Base-by-base conservation (phyloP, 2,113 vertebrate species). In the Neopipo cinnamomea region DNA sequence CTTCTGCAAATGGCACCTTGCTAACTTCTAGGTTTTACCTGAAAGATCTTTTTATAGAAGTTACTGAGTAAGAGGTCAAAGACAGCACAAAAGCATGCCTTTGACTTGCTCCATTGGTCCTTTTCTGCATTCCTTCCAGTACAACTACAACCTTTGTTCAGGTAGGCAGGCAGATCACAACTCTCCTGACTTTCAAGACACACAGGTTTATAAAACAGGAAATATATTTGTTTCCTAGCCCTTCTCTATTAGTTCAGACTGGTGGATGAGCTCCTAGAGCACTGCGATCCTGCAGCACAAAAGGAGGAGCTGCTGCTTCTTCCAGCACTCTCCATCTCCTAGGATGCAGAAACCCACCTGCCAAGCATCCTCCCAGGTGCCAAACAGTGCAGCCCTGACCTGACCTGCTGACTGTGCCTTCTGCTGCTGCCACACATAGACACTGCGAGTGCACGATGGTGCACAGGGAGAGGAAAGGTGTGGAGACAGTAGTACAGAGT, bases 361-460 rank as follows among this genome's bases (percentile, higher is more conserved):
- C 15, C 49, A 59, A 21, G 39, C 30, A 52, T 27, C 41, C 22
- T 75, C 27, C n/a, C 39, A 31, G n/a, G 23, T 59, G 33, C 25
- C 15, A 6, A 9, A 25, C 11, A 31, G 55, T 3, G 42, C 55
- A 63, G 70, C 1, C 8, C 46, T 55, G 23, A 28, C 8, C 46
- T 42, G 21, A n/a, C 31, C 52, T 27, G 42, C 12, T 11, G 8
- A 3, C 52, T 53, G n/a, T 41, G 66, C 39, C n/a, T 52, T 37
- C 41, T 71, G 49, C 50, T 67, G 56, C 71, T 28, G 31, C 27
- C 61, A 20, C 28, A 13, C 8, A 8, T 1, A 8, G 46, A 24
- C n/a, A 25, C 4, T 1, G 4, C 0, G 0, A n/a, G 37, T 18
- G 28, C 3, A 2, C 6, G 6, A 10, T 3, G 35, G 33, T 27